Conservation (phyloP, 2,113 vertebrate species). For the Beaufortia kweichowensis region DNA sequence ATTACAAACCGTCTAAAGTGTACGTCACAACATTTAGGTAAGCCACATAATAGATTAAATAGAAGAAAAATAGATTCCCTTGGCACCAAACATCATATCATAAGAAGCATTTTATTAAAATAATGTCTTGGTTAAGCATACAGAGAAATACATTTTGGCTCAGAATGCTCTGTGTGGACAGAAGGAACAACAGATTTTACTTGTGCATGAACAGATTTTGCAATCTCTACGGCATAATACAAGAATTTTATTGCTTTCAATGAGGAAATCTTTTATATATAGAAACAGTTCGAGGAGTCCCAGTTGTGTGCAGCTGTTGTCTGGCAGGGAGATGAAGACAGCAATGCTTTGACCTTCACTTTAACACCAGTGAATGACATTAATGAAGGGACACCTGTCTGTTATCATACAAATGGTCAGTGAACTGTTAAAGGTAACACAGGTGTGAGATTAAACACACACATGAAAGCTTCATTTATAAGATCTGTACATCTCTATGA, state of each 20-base stretch:
- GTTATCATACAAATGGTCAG: neutral
- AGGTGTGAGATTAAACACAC: neutral
- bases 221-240: neutral
- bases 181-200: neutral
- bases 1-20: neutral
- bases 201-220: neutral
- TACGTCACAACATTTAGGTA: neutral
- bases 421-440: neutral
- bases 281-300: neutral
- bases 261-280: neutral
- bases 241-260: neutral
- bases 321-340: neutral
- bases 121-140: neutral
- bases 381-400: slow-evolving; percentile 7
- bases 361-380: neutral
- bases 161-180: neutral
- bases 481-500: neutral
- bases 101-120: neutral
- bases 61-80: neutral
- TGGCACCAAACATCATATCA: neutral
- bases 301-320: neutral
- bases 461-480: neutral
- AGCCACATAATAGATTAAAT: neutral
- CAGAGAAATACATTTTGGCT: neutral
- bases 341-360: neutral